Base-by-base conservation (phyloP, 2,113 vertebrate species). In the Malurus alboscapulatus region DNA sequence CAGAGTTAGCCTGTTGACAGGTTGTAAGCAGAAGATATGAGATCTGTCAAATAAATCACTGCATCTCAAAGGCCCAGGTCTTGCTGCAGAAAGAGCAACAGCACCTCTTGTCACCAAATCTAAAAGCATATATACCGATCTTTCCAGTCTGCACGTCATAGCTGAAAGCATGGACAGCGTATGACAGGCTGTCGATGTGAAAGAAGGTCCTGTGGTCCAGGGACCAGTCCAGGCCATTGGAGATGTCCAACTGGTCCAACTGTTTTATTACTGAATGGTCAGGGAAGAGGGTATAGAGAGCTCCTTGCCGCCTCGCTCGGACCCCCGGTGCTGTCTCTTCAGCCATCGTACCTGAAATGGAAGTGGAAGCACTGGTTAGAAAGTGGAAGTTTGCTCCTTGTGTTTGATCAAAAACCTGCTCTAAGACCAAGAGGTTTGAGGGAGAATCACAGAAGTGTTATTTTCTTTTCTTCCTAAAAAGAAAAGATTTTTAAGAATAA, bases 151-250 rank as follows among this genome's bases (percentile, higher is more conserved):
- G 69, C 14, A 93, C 44, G 87, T 99, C 96, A 11, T 99, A 99
- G 96, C 97, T 97, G 55, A 98, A 99, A 20, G 98, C 98, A 22
- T 98, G 98, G 40, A 99, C 97, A 1, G 86, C 96, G 1, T 95
- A 98, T 12, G 96, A 74, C 93, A 99, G 96, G 95, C 98, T 99
- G 96, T 99, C 98, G 0, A 99, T 98, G 93, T 99, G 98, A 93
- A 98, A 99, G 91, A 99, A 98, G 20, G 96, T 97, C 67, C 83
- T 97, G 79, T 98, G 97, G 91, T 99, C 99, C 76, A 97, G 91
- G 48, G 98, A 99, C 98, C 99, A 99, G 40, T 98, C 99, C 96
- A 99, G 76, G 18, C 98, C 99, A 2, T 99, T 99, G 34, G 98
- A 98, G 83, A 99, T 98, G 95, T 98, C 97, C 95, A 99, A 83